These are phyloP conservation scores for Crotophaga sulcirostris DNA, from an alignment of 2,113 vertebrate species.

Conservation along the genomic window DNA sequence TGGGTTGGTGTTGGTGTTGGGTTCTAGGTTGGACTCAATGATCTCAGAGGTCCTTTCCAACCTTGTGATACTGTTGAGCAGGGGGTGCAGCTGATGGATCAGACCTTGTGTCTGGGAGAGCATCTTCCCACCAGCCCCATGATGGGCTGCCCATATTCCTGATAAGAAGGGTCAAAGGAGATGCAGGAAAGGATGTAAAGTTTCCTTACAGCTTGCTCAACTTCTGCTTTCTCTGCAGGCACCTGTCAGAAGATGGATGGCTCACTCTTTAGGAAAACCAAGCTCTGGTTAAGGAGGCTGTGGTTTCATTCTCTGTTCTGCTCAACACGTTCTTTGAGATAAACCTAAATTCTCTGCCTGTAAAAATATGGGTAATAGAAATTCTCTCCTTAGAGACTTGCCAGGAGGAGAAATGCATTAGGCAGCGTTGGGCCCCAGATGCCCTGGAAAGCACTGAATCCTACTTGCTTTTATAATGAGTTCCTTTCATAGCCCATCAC, in stretches of 20 bases:
- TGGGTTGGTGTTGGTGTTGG: too few relatives aligned
- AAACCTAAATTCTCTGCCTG: background rate
- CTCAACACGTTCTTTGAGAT: background rate
- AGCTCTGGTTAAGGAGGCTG: background rate
- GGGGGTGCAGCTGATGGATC: background rate
- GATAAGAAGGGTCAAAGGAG: background rate
- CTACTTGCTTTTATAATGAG: background rate
- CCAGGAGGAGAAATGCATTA: background rate
- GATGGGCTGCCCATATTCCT: accelerated
- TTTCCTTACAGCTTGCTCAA: background rate
- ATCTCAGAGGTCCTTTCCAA: too few relatives aligned
- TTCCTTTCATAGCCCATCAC: background rate
- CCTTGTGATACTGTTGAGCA: background rate
- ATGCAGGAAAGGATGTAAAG: background rate
- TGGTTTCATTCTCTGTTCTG: background rate
- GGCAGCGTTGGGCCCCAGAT: background rate
- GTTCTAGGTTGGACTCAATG: too few relatives aligned
- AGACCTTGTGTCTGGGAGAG: accelerated
- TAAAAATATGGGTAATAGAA: background rate
- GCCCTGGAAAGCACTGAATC: background rate
- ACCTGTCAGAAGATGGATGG: background rate
- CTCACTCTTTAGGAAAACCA: background rate
- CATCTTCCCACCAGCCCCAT: background rate
- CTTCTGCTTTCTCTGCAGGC: background rate
- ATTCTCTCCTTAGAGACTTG: background rate